Evolutionary conservation across 2,113 vertebrate species (phyloP), one percentile per base, ranked within the genome.

Genomic region (Halcyon malimbica): DNA sequence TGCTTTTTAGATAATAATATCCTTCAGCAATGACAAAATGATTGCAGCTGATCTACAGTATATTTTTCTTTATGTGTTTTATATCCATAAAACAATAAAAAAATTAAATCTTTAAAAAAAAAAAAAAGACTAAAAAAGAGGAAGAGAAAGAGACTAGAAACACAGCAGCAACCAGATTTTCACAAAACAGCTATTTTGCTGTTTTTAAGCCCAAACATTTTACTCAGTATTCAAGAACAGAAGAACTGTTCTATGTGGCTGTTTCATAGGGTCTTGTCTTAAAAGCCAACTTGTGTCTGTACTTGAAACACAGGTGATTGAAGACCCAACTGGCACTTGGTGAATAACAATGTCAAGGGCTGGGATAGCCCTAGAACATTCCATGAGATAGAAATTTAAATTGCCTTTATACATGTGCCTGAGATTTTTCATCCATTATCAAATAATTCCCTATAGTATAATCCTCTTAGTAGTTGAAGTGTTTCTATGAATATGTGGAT

Each of bases 1-100:
- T 89, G 70, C 53, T 79, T 95, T 97, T 87, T 79, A 87, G 67
- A 87, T 89, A 94, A 93, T 95, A 95, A 92, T 95, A 89, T 95
- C 83, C 67, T 85, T 93, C 94, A 94, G 12, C 74, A 96, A 85
- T 93, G 81, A 89, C 41, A 95, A 95, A 95, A 94, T 92, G 31
- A 94, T 94, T 94, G 89, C 65, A 80, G 39, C 8, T 77, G 83
- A 91, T 95, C 44, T 87, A 90, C 71, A 57, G 65, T 87, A 70
- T 84, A 85, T 91, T 92, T 93, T 91, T 78, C 11, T 21, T 85
- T 73, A 76, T 93, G 78, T 70, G 42, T 11, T 91, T 89, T 82
- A 84, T 65, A 87, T 46, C 23, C 67, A 87, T 84, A 69, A 93
- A 95, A 63, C 13, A 79, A 89, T 75, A 70, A 89, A 68, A 51